These are phyloP conservation scores for Orthonyx spaldingii DNA, from an alignment of 2,113 vertebrate genomes.

Conservation along the genomic window DNA sequence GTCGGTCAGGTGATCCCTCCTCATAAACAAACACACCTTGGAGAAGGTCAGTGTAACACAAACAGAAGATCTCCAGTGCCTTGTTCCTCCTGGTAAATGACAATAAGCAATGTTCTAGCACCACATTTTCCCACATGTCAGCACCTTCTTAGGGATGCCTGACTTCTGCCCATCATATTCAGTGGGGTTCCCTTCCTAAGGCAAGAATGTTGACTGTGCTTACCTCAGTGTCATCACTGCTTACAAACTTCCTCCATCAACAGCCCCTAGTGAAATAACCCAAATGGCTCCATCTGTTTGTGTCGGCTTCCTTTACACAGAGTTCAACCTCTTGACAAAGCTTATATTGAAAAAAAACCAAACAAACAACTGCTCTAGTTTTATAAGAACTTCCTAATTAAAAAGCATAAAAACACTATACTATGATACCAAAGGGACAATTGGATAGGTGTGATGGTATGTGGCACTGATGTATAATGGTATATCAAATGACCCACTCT, in stretches of 20 bases:
- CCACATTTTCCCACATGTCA: neutral
- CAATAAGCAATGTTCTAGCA: neutral
- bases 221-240: neutral
- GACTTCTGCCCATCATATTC: neutral
- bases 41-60: neutral
- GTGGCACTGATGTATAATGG: neutral
- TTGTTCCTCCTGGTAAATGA: neutral
- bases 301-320: neutral
- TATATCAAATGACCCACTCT: neutral
- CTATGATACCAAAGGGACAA: neutral
- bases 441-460: neutral
- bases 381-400: neutral
- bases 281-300: neutral
- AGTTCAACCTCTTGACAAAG: neutral
- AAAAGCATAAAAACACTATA: neutral
- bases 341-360: neutral
- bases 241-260: neutral
- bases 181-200: neutral
- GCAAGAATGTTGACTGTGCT: neutral
- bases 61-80: fast-evolving
- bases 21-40: neutral
- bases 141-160: neutral
- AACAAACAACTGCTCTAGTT: neutral
- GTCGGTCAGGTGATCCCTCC: neutral
- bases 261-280: neutral